Evolutionary conservation across 1,140 invertebrate species (phyloP), one percentile per base, ranked within the genome.

Genomic region (Sycobia sp.): DNA sequence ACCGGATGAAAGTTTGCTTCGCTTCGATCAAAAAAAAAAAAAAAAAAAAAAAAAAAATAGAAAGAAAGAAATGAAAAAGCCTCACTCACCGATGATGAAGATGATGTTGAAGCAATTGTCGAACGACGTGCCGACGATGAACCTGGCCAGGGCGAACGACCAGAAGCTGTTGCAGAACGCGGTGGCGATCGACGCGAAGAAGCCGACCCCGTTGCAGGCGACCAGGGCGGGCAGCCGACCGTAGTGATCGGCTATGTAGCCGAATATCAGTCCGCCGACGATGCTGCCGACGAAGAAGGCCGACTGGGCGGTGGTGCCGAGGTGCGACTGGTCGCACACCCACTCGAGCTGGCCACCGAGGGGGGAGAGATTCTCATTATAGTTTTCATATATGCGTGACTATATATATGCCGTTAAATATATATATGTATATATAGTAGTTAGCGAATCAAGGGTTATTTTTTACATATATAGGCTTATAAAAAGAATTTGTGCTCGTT

Each of bases 31-130:
- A 4, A 32, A 11, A 11, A 32, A 32, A 32, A 32, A 32, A 32
- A 32, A 32, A 7, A 32, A 32, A 7, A 32, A 32, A 4, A 32
- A 32, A 32, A 4, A 11, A 11, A 32, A 7, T 7, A 32, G 11
- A 32, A 7, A 32, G 11, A 32, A 32, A 32, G 5, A 32, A 32
- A 32, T 32, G 4, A 32, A 32, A 11, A 4, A 32, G 11, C 4
- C 11, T 3, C 1, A 46, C 50, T 53, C 81, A 94, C 91, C 90
- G 62, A 95, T 85, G 69, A 95, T 94, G 71, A 94, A 94, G 86
- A 94, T 93, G 86, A 94, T 93, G 43, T 92, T 93, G 76, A 94
- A 94, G 71, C 91, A 92, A 73, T 94, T 94, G 75, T 95, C 92
- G 71, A 94, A 95, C 0, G 92, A 91, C 51, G 93, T 83, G 22